Evolutionary conservation across 1,140 invertebrate species (phyloP).

Genomic region (Zaprionus ornatus): DNA sequence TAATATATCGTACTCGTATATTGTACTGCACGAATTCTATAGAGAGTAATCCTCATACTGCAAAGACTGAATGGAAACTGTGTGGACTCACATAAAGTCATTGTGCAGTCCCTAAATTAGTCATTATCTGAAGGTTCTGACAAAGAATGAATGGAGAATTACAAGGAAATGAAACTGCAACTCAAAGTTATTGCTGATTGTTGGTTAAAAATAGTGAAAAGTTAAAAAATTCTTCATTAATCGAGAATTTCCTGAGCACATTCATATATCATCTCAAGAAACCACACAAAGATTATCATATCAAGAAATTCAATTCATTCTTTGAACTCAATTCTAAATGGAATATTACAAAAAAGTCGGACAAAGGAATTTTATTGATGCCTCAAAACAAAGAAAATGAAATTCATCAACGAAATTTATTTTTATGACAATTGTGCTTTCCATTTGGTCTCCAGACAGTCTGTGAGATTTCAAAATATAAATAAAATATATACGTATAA

Average conservation of each 20-base stretch:
- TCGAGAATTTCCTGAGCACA: neutral
- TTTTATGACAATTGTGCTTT: constrained; percentile 7
- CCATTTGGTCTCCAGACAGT: constrained; percentile 16
- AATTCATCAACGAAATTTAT: constrained; percentile 23
- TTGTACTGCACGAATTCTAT: constrained; percentile 5
- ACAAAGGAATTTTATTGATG: constrained; percentile 14
- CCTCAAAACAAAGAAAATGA: constrained; percentile 14
- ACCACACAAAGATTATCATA: neutral
- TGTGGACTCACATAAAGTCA: neutral
- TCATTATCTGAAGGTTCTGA: constrained; percentile 20
- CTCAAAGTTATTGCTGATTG: neutral
- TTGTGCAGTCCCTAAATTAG: neutral
- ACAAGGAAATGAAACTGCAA: neutral
- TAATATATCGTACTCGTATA: constrained; percentile 9
- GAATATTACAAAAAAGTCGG: neutral
- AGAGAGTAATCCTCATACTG: constrained; percentile 14
- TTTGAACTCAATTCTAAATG: constrained; percentile 2
- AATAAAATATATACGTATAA: constrained; percentile 5
- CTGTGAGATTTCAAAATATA: constrained; percentile 8
- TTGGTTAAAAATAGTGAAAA: neutral
- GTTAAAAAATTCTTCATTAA: neutral
- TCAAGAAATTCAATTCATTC: neutral
- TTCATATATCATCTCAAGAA: neutral
- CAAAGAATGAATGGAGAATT: neutral
- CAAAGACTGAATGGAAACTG: neutral